Conservation (phyloP, 1,140 invertebrate species). For the Nautilus pompilius region DNA sequence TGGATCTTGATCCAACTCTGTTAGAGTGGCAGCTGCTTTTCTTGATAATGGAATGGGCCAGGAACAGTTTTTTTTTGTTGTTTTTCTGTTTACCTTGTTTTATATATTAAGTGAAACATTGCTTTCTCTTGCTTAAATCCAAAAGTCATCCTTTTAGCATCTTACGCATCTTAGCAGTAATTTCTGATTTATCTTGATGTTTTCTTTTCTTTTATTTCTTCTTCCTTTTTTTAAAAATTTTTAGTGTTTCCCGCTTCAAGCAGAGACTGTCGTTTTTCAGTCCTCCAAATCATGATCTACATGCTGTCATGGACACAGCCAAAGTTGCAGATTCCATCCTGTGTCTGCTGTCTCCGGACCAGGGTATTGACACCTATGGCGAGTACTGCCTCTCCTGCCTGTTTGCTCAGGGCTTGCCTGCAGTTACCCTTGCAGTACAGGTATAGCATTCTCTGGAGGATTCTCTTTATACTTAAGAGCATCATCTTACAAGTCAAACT, state of each 20-base stretch:
- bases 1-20: no score
- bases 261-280: conserved; percentile 77
- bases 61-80: no score
- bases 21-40: no score
- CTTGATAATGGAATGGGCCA: no score
- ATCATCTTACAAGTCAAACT: neutral
- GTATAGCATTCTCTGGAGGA: no score
- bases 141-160: no score
- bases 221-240: conserved; percentile 38
- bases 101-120: no score
- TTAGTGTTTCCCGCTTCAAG: conserved; percentile 77
- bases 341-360: conserved; percentile 65
- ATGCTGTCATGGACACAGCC: conserved; percentile 74
- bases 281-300: conserved; percentile 68
- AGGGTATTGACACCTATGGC: conserved; percentile 71
- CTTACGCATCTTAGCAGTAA: no score
- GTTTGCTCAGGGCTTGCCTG: conserved; percentile 80
- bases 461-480: neutral
- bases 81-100: no score
- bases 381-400: conserved; percentile 70
- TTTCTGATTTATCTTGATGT: no score
- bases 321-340: conserved; percentile 84
- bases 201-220: no score
- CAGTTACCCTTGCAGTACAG: conserved; percentile 72
- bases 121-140: no score